These are phyloP conservation scores for Boulengeromyrus knoepffleri DNA, from an alignment of 2,113 vertebrate species.

Conservation along the genomic window DNA sequence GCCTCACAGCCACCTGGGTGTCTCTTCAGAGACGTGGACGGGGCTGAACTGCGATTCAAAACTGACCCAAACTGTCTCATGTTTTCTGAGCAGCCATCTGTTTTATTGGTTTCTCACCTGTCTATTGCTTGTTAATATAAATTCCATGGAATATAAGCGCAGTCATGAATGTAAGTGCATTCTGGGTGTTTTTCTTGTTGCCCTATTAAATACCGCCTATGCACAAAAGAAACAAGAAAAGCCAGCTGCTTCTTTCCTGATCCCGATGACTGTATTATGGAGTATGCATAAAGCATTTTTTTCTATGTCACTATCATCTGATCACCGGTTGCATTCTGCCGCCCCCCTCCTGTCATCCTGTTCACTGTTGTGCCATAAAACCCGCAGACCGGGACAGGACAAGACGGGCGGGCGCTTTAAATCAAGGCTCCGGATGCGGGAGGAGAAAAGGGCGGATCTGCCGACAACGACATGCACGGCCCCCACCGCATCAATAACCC, in stretches of 20 bases:
- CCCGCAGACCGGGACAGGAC: not conserved
- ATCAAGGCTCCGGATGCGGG: not conserved
- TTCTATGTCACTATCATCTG: not conserved
- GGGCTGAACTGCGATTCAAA: not conserved
- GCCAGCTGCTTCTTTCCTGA: not conserved
- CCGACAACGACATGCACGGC: conserved; percentile 18
- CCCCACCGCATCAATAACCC: conserved; percentile 21
- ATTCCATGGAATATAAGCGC: not conserved
- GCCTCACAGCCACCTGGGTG: not conserved
- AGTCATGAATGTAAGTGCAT: not conserved
- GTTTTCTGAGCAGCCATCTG: not conserved
- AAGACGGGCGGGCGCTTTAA: not conserved
- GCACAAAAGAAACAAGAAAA: not conserved
- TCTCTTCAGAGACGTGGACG: not conserved
- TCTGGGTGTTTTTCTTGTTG: not conserved
- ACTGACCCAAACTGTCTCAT: not conserved
- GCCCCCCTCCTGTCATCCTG: not conserved
- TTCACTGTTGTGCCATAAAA: not conserved
- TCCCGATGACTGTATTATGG: not conserved
- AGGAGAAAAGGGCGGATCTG: not conserved
- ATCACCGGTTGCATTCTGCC: not conserved
- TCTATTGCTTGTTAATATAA: not conserved
- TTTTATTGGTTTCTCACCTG: not conserved
- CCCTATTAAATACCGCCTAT: not conserved
- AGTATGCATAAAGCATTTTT: not conserved